Conservation (phyloP, 2,888 invertebrate genomes). For the Phorcus lineatus region DNA sequence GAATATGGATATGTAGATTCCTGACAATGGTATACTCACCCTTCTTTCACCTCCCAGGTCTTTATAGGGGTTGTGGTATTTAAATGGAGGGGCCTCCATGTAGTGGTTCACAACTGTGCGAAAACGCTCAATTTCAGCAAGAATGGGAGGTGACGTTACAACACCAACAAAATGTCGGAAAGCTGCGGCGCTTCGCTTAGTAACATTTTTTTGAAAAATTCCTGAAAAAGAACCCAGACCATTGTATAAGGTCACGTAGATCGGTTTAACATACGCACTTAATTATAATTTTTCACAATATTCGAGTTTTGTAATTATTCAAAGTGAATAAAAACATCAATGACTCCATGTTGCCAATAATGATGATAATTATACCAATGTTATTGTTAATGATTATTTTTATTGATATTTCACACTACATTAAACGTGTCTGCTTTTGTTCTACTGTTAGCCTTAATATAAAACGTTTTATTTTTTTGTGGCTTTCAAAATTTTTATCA, state of each 20-base stretch:
- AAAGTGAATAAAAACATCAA: too few relatives aligned
- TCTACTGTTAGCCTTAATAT: too few relatives aligned
- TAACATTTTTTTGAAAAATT: slow-evolving; percentile 54
- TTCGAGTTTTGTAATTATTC: too few relatives aligned
- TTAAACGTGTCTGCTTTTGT: too few relatives aligned
- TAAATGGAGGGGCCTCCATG: slow-evolving; percentile 90
- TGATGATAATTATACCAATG: background rate
- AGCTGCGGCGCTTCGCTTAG: slow-evolving; percentile 77
- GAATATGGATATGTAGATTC: too few relatives aligned
- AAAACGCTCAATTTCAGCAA: slow-evolving; percentile 83
- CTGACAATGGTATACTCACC: slow-evolving; percentile 37
- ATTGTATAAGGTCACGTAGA: background rate
- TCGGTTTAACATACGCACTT: background rate
- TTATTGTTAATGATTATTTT: background rate
- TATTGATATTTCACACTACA: too few relatives aligned
- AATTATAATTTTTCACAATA: background rate
- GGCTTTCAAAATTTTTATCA: too few relatives aligned
- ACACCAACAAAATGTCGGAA: slow-evolving; percentile 88
- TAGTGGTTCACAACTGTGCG: slow-evolving; percentile 87
- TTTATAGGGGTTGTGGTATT: slow-evolving; percentile 85
- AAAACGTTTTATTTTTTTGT: too few relatives aligned
- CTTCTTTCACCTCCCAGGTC: slow-evolving; percentile 44
- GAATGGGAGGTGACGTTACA: slow-evolving; percentile 82
- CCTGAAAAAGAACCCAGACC: slow-evolving; percentile 47
- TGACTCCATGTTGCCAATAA: background rate